Conservation (phyloP, 1,140 invertebrate genomes). For the Aphelinus certus region DNA sequence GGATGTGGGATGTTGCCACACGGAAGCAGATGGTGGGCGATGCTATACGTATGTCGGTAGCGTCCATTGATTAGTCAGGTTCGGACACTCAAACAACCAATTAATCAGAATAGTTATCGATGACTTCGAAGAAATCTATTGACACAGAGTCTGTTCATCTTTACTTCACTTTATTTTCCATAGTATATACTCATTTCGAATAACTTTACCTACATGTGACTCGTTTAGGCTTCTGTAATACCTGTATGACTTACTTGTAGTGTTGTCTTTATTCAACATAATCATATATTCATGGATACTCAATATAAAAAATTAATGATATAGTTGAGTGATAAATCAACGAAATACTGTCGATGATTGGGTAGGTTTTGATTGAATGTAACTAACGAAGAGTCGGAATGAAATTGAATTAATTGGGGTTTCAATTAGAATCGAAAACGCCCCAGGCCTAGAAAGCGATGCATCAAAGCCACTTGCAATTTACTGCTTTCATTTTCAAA, state of each 20-base stretch:
- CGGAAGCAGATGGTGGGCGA: slow-evolving; percentile 14
- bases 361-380: slow-evolving; percentile 27
- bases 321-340: slow-evolving; percentile 30
- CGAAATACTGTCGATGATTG: slow-evolving; percentile 12
- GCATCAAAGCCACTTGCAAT: neutral
- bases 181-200: too few relatives aligned
- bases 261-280: too few relatives aligned
- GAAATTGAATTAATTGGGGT: slow-evolving; percentile 33
- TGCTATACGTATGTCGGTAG: neutral
- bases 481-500: neutral
- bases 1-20: neutral
- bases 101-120: slow-evolving; percentile 34
- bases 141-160: too few relatives aligned
- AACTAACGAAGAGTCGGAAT: slow-evolving; percentile 15
- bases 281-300: too few relatives aligned
- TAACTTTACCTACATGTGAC: too few relatives aligned
- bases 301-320: too few relatives aligned
- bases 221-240: too few relatives aligned
- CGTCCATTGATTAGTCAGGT: neutral
- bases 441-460: slow-evolving; percentile 21
- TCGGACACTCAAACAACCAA: slow-evolving; percentile 8
- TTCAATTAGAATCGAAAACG: slow-evolving; percentile 30
- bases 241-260: too few relatives aligned
- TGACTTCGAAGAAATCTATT: too few relatives aligned
- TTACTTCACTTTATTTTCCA: too few relatives aligned